phyloP scores from a whole-genome alignment of 2,797 vertebrate genomes.

The Syncerus caffer region DNA sequence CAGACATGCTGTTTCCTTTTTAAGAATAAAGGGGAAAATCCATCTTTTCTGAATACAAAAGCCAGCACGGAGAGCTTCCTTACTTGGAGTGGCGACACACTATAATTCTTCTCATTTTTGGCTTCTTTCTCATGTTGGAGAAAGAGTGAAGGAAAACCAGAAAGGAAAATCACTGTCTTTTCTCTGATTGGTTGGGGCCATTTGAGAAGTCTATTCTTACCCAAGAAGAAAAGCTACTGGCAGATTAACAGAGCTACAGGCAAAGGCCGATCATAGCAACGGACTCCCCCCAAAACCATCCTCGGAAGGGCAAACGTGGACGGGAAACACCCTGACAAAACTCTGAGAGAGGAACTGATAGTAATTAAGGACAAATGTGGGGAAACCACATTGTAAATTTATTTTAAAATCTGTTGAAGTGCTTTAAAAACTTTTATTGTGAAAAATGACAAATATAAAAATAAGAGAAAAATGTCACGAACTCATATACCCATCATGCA shows the following conservation, averaged over 20 bases:
- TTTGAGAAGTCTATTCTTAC: background rate
- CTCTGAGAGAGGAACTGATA: rapidly evolving
- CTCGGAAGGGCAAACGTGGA: rapidly evolving
- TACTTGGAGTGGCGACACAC: background rate
- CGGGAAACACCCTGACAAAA: rapidly evolving
- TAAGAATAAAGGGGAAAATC: background rate
- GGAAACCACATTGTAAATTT: rapidly evolving
- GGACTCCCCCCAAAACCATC: rapidly evolving
- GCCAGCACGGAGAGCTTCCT: rapidly evolving
- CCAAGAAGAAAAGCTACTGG: background rate
- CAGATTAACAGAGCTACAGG: background rate
- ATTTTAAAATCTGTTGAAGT: background rate
- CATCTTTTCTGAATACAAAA: background rate
- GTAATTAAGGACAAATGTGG: rapidly evolving
- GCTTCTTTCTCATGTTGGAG: background rate
- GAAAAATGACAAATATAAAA: background rate
- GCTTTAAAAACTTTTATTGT: background rate
- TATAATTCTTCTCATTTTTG: slow-evolving; percentile 41
- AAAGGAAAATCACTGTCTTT: background rate
- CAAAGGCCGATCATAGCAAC: background rate
- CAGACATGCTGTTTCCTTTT: background rate
- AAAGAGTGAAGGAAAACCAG: background rate
- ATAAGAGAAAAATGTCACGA: background rate
- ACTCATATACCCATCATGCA: background rate
- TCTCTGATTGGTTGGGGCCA: background rate